Base-by-base conservation (phyloP, 2,113 vertebrate species). In the Acrocephalus arundinaceus region DNA sequence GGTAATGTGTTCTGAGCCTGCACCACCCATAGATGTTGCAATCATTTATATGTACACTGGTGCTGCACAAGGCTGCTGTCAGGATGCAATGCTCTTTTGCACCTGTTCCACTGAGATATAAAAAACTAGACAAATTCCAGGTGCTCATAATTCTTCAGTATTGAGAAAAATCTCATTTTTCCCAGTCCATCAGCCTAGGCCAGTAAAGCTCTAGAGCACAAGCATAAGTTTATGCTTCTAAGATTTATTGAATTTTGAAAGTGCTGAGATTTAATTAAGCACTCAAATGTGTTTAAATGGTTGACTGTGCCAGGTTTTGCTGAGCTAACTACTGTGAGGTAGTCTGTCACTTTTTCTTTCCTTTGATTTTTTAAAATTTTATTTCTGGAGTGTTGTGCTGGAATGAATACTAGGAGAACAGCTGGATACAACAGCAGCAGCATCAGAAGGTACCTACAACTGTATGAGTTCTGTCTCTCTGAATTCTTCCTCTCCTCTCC, bases 381-480 rank as follows among this genome's bases (percentile, higher is more conserved):
- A 9, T 89, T 93, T 74, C 83, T 65, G 18, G 5, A 84, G 33
- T 66, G 22, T 41, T 55, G 7, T 39, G 28, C 17, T 95, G 55
- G 85, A 96, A 93, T 85, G 87, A 96, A 61, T 51, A 77, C 27
- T 24, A 22, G n/a, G 15, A 52, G 25, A 96, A 70, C 88, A 97
- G 78, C 91, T 96, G 95, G 74, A 39, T 74, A 88, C 39, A 72
- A 9, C 81, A 79, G 10, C 81, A 79, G 77, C 62, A 91, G 55
- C 31, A 73, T 5, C 58, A 87, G 54, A 93, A 35, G 4, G 46
- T 72, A 59, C 77, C 27, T 79, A 59, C 76, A 94, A 73, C 65
- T 87, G 55, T 73, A 55, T 0, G 0, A 27, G 54, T 68, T 70
- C 63, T 23, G 28, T 46, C 88, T 83, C 78, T 85, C 37, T 13